Evolutionary conservation across 2,888 invertebrate genomes (phyloP), one percentile per base, ranked within the genome.

Genomic region (Drosophila kanekoi): DNA sequence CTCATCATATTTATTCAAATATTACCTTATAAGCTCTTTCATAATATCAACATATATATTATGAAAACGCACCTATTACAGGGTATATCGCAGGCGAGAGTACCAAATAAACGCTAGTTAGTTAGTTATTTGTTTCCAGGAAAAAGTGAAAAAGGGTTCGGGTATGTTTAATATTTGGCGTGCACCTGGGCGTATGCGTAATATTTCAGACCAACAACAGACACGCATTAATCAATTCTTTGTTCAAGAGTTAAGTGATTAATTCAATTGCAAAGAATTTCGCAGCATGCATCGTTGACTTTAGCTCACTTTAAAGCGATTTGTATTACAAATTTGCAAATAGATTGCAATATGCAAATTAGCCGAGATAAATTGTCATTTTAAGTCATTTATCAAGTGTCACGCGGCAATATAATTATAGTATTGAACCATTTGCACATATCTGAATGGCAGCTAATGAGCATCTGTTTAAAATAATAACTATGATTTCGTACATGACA

Each of bases 111-210:
- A n/a, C n/a, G n/a, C n/a, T n/a, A n/a, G n/a, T n/a, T n/a, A n/a
- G n/a, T n/a, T n/a, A n/a, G n/a, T 1, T 33, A 47, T 65, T 48
- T 38, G 23, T 28, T 84, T 81, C 66, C 47, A 37, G 28, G 70
- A 81, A 84, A 70, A 73, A 79, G 62, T 23, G 70, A 81, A 84
- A 70, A 73, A 79, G 62, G 73, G 79, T 73, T 62, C 20, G 9
- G 51, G 23, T 33, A 54, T 52, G 35, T 44, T 35, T 10, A 58
- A 35, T 64, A 60, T 40, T 58, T 60, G 18, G 11, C 32, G 32
- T n/a, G 14, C 16, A 38, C 18, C 32, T 3, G 59, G 63, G 70
- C 79, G 81, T 84, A 81, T 83, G 73, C 67, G 68, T 77, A 53
- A 79, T 72, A 43, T 69, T 54, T 41, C 6, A 20, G 11, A 32